phyloP scores from a whole-genome alignment of 92 coral and sea anemone species.

The Palythoa grandis region DNA sequence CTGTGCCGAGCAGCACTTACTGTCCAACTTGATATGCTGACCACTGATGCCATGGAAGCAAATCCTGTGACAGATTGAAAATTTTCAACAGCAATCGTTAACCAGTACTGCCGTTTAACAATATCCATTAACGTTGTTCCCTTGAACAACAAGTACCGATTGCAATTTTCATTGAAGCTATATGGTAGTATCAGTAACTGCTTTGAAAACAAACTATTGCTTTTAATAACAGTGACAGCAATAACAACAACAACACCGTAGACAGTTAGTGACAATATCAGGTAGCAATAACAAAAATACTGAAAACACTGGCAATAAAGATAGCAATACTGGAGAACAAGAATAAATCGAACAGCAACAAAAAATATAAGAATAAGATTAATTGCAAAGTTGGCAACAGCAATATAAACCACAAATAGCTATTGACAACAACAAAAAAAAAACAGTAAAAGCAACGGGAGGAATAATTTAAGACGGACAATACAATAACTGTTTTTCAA shows the following conservation, averaged over 20 bases:
- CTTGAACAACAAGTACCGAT: too few relatives aligned
- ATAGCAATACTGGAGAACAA: not conserved
- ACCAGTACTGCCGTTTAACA: not conserved
- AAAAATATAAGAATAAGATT: not conserved
- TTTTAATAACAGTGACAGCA: not conserved
- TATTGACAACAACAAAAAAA: not conserved
- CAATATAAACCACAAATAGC: too few relatives aligned
- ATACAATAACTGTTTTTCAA: not conserved
- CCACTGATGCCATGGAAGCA: constrained; percentile 86
- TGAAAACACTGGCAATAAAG: not conserved
- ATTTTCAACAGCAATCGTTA: not conserved
- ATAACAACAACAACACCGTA: too few relatives aligned
- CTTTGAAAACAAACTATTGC: not conserved
- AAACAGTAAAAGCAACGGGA: not conserved
- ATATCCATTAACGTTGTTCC: too few relatives aligned
- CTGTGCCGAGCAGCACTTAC: constrained; percentile 82
- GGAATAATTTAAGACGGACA: too few relatives aligned
- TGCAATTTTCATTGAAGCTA: too few relatives aligned
- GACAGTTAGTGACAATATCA: not conserved
- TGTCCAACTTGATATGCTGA: constrained; percentile 84
- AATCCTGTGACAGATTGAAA: constrained; percentile 48
- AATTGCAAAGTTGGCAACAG: not conserved
- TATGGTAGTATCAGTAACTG: too few relatives aligned
- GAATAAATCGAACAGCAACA: not conserved
- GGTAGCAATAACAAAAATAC: too few relatives aligned